Base-by-base conservation (phyloP, 2,888 invertebrate genomes). In the Leucozona laternaria region DNA sequence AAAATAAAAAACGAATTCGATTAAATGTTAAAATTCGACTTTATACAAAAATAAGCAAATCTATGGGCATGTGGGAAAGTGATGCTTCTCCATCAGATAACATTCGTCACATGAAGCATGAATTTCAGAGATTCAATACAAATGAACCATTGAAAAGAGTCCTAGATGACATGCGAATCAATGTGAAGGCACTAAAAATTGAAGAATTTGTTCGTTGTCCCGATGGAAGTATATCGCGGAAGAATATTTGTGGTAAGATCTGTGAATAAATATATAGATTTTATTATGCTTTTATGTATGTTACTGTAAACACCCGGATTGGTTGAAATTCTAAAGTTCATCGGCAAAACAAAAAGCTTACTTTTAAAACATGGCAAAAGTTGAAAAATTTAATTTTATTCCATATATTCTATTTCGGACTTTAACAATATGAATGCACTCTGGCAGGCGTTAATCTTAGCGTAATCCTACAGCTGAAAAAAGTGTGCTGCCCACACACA, bases 201-300 rank as follows among this genome's bases (percentile, higher is more conserved):
- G 89, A 90, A 34, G 89, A 89, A 20, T 87, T 84, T 34, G 53
- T 92, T 37, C 81, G 89, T 3, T 95, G 95, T 89, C 93, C 94
- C 7, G 88, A 89, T 20, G 95, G 95, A 20, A 94, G 93, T 88
- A 91, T 95, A 3, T 90, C 93, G 15, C 93, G 93, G 77, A 94
- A 93, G 88, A 91, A 93, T 55, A 91, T 93, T 88, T 95, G 95
- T 90, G 94, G 95, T 95, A 92, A 91, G 92, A 90, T 17, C 28
- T 17, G 4, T 31, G 31, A n/a, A n/a, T n/a, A n/a, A n/a, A n/a
- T n/a, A n/a, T n/a, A n/a, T n/a, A n/a, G n/a, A n/a, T n/a, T 25
- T 25, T 25, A 25, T 4, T 25, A 25, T 25, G 25, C 25, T 3
- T n/a, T 25, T 25, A 25, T 25, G 4, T 25, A 4, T 31, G 31